A percentile compares a stretch with the other conserved stretches of the same genome.
Evolutionary conservation across 2,888 invertebrate genomes (phyloP).

Genomic region (Thera obeliscata): DNA sequence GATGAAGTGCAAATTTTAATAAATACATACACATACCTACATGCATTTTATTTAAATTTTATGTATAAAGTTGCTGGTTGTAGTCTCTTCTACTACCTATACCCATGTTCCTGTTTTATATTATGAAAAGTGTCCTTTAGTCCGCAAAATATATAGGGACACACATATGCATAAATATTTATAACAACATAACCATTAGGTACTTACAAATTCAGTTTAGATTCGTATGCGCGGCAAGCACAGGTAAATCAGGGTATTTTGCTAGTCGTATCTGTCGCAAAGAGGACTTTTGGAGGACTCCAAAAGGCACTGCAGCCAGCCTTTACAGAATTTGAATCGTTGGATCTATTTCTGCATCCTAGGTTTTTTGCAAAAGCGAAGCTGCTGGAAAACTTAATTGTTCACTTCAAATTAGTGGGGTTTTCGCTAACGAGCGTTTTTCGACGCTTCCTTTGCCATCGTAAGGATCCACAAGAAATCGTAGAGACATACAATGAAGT

Average conservation of each 20-base stretch:
- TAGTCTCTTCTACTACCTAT: no score
- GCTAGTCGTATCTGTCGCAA: constrained; percentile 9
- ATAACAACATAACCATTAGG: no score
- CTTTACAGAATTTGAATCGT: constrained; percentile 41
- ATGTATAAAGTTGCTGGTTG: no score
- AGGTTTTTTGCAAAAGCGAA: constrained; percentile 43
- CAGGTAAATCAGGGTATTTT: constrained; percentile 5
- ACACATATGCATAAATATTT: no score
- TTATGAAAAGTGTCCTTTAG: no score
- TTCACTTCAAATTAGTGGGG: constrained; percentile 54
- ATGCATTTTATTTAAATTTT: no score
- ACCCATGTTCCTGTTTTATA: no score
- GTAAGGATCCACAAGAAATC: constrained; percentile 28
- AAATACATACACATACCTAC: no score
- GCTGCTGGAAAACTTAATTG: constrained; percentile 42
- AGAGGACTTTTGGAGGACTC: background rate
- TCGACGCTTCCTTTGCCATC: constrained; percentile 43
- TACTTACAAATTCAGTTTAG: no score
- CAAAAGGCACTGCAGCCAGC: constrained; percentile 26
- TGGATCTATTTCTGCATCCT: constrained; percentile 34
- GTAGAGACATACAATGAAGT: constrained; percentile 9
- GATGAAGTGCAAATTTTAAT: no score
- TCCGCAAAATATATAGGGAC: no score
- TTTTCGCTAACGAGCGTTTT: constrained; percentile 57
- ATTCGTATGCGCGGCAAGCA: background rate